Conservation (phyloP, 2,113 vertebrate genomes). For the Gnathonemus longibarbis region DNA sequence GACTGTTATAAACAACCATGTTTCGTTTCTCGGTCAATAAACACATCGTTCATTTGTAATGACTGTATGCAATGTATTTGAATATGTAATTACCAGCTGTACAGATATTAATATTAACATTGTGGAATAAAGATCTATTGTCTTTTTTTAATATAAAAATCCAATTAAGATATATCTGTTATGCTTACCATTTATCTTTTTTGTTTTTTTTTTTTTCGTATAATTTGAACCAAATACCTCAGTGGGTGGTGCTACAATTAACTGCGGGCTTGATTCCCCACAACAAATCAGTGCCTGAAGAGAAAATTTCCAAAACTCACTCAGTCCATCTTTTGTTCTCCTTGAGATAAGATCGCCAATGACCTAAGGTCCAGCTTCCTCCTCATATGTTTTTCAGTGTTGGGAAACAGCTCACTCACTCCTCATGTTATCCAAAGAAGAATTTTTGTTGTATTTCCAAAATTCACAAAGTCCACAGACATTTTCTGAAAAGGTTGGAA, state of each 20-base stretch:
- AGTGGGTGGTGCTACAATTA: neutral
- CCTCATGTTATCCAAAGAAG: neutral
- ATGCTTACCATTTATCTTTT: neutral
- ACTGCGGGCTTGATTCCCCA: neutral
- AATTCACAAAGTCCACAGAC: neutral
- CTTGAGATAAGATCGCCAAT: neutral
- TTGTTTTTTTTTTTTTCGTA: neutral
- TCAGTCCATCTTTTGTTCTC: neutral
- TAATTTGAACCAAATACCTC: neutral
- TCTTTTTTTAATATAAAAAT: neutral
- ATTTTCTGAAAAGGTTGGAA: neutral
- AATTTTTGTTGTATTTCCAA: neutral
- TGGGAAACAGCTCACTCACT: neutral
- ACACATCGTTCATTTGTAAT: constrained; percentile 33
- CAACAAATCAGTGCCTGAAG: neutral
- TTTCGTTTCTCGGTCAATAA: constrained; percentile 9
- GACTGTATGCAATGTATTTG: constrained; percentile 30
- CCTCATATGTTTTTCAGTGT: neutral
- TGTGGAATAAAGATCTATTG: constrained; percentile 17
- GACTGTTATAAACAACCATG: constrained; percentile 18
- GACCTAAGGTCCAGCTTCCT: neutral
- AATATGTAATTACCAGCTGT: constrained; percentile 37
- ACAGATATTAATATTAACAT: constrained; percentile 36
- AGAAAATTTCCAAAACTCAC: neutral
- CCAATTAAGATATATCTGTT: neutral